Base-by-base conservation (phyloP, 2,888 invertebrate genomes). In the Philonicus albiceps region DNA sequence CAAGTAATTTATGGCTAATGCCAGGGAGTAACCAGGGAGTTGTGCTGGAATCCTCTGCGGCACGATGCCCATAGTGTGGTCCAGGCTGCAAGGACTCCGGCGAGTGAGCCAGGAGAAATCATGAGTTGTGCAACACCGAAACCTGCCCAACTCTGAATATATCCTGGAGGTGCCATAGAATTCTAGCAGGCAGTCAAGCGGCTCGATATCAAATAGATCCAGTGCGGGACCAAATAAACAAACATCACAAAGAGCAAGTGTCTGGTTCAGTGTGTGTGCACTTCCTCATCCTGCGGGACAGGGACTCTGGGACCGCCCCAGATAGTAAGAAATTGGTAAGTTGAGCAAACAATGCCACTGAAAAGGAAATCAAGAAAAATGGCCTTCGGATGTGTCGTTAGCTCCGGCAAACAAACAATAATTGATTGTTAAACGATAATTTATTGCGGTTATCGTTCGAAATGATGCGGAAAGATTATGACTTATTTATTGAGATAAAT, bases 351-450 rank as follows among this genome's bases (percentile, higher is more conserved):
- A 84, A 85, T 85, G 85, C 75, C 74, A 85, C 72, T 73, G 76
- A 80, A 85, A 73, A 78, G 85, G 78, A 87, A 87, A 85, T 78
- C 75, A 76, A 85, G 85, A 87, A 87, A 87, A 87, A 87, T 85
- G 85, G 85, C 76, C 76, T 76, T 80, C 87, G 87, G 87, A 87
- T 87, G 85, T 87, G 85, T 87, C 85, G 87, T 87, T 87, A 87
- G 78, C 73, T 80, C 85, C 43, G 87, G 85, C 85, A 85, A 87
- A 78, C 85, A 87, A n/a, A 85, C 85, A 72, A 88, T 88, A 88
- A 88, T 88, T 88, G 88, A 88, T 88, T 88, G 88, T 88, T 88
- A 87, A 88, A 87, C 87, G 88, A 88, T 88, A 88, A 88, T 88
- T 88, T 88, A 88, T 88, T 88, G 88, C 88, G 88, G 88, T 88